Conservation (phyloP, 35 echinoderm and acorn worm species). For the Ophiothrix spiculata region DNA sequence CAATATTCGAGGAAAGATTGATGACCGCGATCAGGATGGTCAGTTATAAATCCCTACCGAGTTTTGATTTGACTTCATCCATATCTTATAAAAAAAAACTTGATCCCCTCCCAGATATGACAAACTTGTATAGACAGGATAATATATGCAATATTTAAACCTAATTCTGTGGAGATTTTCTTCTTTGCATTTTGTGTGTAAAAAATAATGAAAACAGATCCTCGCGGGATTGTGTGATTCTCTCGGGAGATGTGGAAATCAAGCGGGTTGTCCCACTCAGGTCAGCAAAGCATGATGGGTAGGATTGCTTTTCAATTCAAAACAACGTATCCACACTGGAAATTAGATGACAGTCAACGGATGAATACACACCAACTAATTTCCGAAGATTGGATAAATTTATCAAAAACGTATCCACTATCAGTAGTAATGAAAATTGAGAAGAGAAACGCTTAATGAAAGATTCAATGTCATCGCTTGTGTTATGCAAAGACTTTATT, state of each 20-base stretch:
- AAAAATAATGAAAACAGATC: background rate
- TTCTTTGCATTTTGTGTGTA: background rate
- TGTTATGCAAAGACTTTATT: constrained; percentile 1
- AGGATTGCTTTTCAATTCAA: constrained; percentile 16
- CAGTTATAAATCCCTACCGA: background rate
- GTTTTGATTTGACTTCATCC: background rate
- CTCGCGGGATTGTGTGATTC: background rate
- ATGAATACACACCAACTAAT: background rate
- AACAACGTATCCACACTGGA: background rate
- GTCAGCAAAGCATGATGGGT: background rate
- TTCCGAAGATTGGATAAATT: background rate
- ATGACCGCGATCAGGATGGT: background rate
- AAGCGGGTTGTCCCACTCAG: background rate
- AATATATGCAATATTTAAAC: background rate
- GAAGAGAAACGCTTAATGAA: background rate
- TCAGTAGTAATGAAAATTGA: too few relatives aligned
- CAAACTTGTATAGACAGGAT: background rate
- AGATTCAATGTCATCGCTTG: background rate
- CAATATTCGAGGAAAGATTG: background rate
- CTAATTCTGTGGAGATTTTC: background rate
- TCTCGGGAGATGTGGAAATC: background rate
- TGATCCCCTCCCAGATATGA: background rate
- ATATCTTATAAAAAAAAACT: too few relatives aligned
- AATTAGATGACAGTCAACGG: background rate
- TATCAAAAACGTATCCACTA: too few relatives aligned